Percentiles rank a stretch among this genome's conserved stretches.
Conservation (phyloP, 2,888 invertebrate genomes). For the Cephus nigrinus region DNA sequence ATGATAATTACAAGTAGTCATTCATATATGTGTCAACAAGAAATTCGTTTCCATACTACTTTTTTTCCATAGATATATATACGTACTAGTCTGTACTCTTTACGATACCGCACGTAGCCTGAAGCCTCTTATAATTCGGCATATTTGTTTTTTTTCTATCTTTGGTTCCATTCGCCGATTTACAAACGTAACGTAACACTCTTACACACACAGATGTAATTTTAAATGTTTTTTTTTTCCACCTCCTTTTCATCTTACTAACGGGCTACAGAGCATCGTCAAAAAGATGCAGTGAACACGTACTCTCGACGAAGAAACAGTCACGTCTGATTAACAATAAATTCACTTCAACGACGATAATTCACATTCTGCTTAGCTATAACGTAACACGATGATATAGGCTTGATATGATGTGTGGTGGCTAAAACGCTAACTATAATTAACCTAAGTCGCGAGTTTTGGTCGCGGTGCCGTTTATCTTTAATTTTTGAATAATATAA, state of each 20-base stretch:
- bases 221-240: constrained; percentile 6
- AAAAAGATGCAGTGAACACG: constrained; percentile 17
- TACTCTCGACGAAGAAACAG: constrained; percentile 31
- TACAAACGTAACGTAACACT: too few species aligned
- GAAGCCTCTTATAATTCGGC: too few species aligned
- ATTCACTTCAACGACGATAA: constrained; percentile 52
- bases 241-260: constrained; percentile 2
- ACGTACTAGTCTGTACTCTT: too few species aligned
- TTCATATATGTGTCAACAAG: constrained; percentile 47
- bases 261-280: neutral
- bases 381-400: constrained; percentile 64
- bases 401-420: constrained; percentile 62
- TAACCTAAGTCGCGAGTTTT: neutral
- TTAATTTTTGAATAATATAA: too few species aligned
- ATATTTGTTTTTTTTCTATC: too few species aligned
- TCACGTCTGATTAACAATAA: constrained; percentile 54
- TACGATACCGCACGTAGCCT: too few species aligned
- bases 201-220: too few species aligned
- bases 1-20: constrained; percentile 35
- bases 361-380: constrained; percentile 37
- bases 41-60: constrained; percentile 38
- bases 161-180: too few species aligned
- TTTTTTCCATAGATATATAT: too few species aligned
- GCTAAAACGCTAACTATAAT: constrained; percentile 42
- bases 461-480: too few species aligned